A percentile compares a stretch with the other conserved stretches of the same genome.
phyloP scores from a whole-genome alignment of 2,113 vertebrate genomes.

The Hippocampus abdominalis region DNA sequence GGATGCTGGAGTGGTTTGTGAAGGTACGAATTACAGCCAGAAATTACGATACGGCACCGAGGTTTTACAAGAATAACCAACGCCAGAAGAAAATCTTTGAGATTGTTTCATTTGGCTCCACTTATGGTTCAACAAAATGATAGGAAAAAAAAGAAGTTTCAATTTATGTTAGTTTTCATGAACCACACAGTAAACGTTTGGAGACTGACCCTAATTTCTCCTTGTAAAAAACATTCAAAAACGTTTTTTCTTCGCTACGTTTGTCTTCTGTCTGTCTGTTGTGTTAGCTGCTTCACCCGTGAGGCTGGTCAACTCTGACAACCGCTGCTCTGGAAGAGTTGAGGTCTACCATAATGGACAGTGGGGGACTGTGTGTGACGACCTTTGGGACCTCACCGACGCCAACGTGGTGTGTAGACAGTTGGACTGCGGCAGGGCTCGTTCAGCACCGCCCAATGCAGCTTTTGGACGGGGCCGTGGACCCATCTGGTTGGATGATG shows the following conservation, averaged over 20 bases:
- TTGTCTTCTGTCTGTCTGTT: background rate
- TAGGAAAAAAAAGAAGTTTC: no score
- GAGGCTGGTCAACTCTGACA: conserved; percentile 40
- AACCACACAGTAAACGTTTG: no score
- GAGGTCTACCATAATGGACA: conserved; percentile 35
- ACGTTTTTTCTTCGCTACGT: background rate
- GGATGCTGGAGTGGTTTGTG: conserved; percentile 52
- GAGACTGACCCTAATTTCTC: no score
- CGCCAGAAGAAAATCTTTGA: background rate
- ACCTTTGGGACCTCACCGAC: conserved; percentile 32
- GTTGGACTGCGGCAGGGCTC: conserved; percentile 42
- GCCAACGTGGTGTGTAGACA: conserved; percentile 52
- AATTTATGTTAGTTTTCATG: no score
- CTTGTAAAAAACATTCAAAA: background rate
- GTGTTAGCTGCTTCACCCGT: conserved; percentile 2
- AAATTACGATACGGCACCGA: background rate
- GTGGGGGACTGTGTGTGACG: conserved; percentile 59
- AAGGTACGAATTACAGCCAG: conserved; percentile 21
- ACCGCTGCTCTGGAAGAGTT: conserved; percentile 53
- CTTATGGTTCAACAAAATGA: no score
- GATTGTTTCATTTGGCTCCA: no score
- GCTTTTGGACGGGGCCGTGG: conserved; percentile 45
- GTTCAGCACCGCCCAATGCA: conserved; percentile 16
- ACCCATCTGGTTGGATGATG: conserved; percentile 56
- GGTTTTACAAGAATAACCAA: background rate